Evolutionary conservation across 2,888 invertebrate species (phyloP).

Genomic region (Latheticus oryzae): DNA sequence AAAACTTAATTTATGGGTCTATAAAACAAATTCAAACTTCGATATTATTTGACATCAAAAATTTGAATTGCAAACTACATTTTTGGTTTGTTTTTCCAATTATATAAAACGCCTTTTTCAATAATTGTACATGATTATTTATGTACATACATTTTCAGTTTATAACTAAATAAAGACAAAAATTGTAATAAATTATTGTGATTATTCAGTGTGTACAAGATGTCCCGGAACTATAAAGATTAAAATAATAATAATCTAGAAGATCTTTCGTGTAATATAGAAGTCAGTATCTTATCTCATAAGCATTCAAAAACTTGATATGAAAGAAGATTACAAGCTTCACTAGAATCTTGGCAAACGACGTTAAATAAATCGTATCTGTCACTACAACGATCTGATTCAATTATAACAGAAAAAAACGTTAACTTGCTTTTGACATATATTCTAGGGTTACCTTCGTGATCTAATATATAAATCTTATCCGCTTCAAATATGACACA

Average conservation of each 20-base stretch:
- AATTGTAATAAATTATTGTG: too few relatives aligned
- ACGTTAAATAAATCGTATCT: slow-evolving; percentile 25
- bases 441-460: slow-evolving; percentile 5
- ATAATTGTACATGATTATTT: too few relatives aligned
- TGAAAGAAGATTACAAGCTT: slow-evolving; percentile 24
- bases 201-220: slow-evolving; percentile 27
- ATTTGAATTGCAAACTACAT: too few relatives aligned
- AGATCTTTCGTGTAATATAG: slow-evolving; percentile 15
- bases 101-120: too few relatives aligned
- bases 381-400: slow-evolving; percentile 3
- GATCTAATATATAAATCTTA: neutral
- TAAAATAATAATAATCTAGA: slow-evolving; percentile 23
- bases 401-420: slow-evolving; percentile 23
- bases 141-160: neutral
- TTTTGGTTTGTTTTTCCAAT: too few relatives aligned
- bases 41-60: too few relatives aligned
- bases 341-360: slow-evolving; percentile 27
- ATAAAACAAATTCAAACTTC: too few relatives aligned
- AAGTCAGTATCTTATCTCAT: slow-evolving; percentile 10
- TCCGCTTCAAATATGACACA: neutral
- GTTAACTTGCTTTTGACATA: slow-evolving; percentile 19
- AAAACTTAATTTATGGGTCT: neutral
- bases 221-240: slow-evolving; percentile 18
- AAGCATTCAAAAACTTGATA: slow-evolving; percentile 16
- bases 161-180: too few relatives aligned